These are phyloP conservation scores for Micromesistius poutassou DNA, from an alignment of 2,797 vertebrate species.

Conservation along the genomic window DNA sequence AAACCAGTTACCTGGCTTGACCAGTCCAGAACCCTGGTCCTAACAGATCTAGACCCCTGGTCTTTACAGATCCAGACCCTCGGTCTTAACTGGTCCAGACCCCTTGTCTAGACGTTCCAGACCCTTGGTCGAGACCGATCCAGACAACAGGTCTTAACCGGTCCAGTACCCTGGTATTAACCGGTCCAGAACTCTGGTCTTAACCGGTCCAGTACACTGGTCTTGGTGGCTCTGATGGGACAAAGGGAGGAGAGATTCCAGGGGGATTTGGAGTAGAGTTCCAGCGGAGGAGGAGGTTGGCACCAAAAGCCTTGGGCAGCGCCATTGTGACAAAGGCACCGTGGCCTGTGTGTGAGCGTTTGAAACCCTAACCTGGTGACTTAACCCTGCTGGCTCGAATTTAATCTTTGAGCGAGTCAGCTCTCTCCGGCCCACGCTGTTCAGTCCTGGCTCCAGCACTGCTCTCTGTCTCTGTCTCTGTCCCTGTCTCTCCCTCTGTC, in stretches of 20 bases:
- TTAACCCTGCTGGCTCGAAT: slow-evolving; percentile 64
- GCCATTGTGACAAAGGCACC: slow-evolving; percentile 48
- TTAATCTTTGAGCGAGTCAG: slow-evolving; percentile 64
- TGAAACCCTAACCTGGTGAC: slow-evolving; percentile 70
- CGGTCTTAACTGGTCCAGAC: no score
- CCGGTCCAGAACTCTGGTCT: no score
- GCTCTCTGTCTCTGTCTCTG: slow-evolving; percentile 16
- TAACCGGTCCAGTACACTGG: not conserved
- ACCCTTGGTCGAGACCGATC: no score
- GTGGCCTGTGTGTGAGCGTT: slow-evolving; percentile 47
- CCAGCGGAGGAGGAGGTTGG: slow-evolving; percentile 27
- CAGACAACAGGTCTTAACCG: not conserved
- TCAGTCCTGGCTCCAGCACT: slow-evolving; percentile 52
- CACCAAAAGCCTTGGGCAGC: slow-evolving; percentile 23
- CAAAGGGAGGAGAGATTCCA: slow-evolving; percentile 11
- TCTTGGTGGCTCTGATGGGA: slow-evolving; percentile 7
- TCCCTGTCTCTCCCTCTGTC: no score
- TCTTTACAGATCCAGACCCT: no score
- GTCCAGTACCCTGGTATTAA: no score
- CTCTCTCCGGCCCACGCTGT: slow-evolving; percentile 39
- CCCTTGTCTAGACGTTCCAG: no score
- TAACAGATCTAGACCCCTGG: no score
- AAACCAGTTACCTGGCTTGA: no score
- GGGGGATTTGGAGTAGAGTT: slow-evolving; percentile 5
- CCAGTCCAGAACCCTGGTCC: no score